These are phyloP conservation scores for Lagodon rhomboides DNA, from an alignment of 2,797 vertebrate species.

Conservation along the genomic window DNA sequence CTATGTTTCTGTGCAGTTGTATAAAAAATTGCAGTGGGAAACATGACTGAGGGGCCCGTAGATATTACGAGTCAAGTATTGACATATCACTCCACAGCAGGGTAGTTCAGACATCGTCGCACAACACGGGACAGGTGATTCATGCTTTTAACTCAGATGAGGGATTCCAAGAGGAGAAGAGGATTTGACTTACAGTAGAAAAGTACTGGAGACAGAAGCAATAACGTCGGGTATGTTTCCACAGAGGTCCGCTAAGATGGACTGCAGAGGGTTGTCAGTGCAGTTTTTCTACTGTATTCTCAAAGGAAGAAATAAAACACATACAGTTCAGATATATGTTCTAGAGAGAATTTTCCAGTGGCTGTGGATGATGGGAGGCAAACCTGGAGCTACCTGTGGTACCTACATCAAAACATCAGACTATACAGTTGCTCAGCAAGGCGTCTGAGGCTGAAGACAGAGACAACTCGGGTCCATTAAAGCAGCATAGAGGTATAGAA, in stretches of 20 bases:
- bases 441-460: conserved; percentile 13
- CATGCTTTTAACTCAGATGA: neutral
- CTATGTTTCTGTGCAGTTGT: neutral
- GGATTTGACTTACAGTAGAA: neutral
- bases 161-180: neutral
- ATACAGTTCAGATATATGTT: neutral
- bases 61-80: neutral
- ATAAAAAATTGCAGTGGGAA: neutral
- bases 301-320: neutral
- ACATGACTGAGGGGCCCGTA: neutral
- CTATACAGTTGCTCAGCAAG: neutral
- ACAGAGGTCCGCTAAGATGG: neutral
- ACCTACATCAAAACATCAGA: neutral
- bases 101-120: neutral
- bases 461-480: neutral
- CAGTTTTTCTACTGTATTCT: neutral
- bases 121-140: neutral
- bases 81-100: neutral
- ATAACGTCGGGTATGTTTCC: neutral
- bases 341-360: neutral
- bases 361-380: neutral
- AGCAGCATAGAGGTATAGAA: neutral
- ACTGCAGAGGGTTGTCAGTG: neutral
- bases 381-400: neutral
- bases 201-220: neutral